phyloP scores from a whole-genome alignment of 2,888 invertebrate species.

The Ephialtes manifestator region DNA sequence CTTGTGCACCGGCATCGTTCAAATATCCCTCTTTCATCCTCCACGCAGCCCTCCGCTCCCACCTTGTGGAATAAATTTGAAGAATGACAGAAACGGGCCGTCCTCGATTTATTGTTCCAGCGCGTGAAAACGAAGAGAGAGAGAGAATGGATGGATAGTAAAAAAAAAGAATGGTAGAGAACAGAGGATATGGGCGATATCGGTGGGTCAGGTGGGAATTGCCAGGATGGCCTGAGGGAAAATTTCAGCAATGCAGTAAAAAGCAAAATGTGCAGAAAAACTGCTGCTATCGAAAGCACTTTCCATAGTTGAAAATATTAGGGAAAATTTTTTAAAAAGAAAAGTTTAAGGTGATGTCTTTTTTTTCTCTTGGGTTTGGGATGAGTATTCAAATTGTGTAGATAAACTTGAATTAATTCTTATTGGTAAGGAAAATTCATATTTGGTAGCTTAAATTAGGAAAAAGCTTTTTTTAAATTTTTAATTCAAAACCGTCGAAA shows the following conservation, averaged over 20 bases:
- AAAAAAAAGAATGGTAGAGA: neutral
- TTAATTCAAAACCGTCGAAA: too few species aligned
- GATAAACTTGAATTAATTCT: too few species aligned
- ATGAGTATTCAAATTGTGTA: too few species aligned
- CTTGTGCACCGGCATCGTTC: slow-evolving; percentile 22
- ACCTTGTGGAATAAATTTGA: slow-evolving; percentile 53
- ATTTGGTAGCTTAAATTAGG: too few species aligned
- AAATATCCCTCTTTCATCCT: slow-evolving; percentile 18
- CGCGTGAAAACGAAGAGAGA: slow-evolving; percentile 40
- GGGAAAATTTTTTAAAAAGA: neutral
- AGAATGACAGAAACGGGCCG: slow-evolving; percentile 62
- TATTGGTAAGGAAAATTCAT: too few species aligned
- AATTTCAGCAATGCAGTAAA: neutral
- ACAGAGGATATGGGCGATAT: neutral
- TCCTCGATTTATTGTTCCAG: slow-evolving; percentile 54
- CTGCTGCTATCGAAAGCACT: neutral
- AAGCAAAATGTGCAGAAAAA: neutral
- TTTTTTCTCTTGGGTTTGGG: too few species aligned
- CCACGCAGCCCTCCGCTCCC: neutral
- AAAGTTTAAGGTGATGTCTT: too few species aligned
- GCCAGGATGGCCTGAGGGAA: neutral
- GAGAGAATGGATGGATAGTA: neutral
- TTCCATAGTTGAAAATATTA: neutral
- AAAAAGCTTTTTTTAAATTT: too few species aligned
- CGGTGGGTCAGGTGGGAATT: slow-evolving; percentile 9